Evolutionary conservation across 2,113 vertebrate genomes (phyloP).

Genomic region (Perognathus longimembris): DNA sequence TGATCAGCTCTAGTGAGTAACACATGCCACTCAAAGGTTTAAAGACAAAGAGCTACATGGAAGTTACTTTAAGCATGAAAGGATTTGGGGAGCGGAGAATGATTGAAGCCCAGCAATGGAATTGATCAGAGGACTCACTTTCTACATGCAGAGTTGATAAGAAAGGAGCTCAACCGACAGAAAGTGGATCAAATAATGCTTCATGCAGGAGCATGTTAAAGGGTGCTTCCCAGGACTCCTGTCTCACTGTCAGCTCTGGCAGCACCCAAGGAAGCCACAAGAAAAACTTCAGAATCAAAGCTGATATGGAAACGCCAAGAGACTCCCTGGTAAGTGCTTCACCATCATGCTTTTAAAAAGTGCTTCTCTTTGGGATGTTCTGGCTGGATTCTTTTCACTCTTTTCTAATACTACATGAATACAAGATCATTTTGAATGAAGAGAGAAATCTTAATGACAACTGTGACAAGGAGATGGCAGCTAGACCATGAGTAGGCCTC

Average conservation of each 20-base stretch:
- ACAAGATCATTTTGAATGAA: neutral
- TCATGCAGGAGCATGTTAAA: conserved; percentile 90
- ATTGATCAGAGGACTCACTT: conserved; percentile 90
- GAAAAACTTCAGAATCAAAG: conserved; percentile 90
- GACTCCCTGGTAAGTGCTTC: conserved; percentile 89
- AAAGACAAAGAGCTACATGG: conserved; percentile 83
- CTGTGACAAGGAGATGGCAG: neutral
- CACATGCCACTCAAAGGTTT: conserved; percentile 86
- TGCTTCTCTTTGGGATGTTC: neutral
- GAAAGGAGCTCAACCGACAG: conserved; percentile 86
- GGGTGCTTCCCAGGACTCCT: conserved; percentile 88
- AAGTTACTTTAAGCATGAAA: conserved; percentile 86
- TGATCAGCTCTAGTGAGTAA: conserved; percentile 85
- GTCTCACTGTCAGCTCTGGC: conserved; percentile 86
- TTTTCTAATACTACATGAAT: conserved; percentile 23
- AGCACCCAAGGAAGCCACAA: conserved; percentile 90
- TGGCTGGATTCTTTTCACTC: neutral
- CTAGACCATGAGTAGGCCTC: conserved; percentile 25
- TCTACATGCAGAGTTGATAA: conserved; percentile 92
- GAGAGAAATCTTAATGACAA: neutral
- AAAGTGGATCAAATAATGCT: conserved; percentile 91
- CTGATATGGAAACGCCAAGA: conserved; percentile 88
- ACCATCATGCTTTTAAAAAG: neutral
- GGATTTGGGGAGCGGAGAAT: conserved; percentile 82
- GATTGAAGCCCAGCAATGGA: conserved; percentile 86